Evolutionary conservation across 1,140 invertebrate genomes (phyloP).

Genomic region (Aphis craccivora): DNA sequence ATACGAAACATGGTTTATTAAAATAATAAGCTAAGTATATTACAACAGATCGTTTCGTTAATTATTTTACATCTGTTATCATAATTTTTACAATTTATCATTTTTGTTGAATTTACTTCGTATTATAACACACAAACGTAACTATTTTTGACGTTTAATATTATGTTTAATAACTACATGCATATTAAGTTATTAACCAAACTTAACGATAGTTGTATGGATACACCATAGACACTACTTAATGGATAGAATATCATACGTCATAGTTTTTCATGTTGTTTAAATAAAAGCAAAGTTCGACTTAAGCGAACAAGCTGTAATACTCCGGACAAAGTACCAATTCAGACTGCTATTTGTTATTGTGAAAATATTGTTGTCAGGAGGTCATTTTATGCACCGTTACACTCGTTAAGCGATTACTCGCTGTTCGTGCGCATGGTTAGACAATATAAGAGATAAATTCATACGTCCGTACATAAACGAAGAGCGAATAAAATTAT

Average conservation of each 20-base stretch:
- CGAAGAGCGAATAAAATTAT: conserved; percentile 27
- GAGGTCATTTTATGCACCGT: neutral
- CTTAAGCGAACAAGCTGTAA: neutral
- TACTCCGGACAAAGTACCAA: neutral
- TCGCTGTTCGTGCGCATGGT: neutral
- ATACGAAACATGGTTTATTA: neutral
- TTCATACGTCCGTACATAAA: neutral
- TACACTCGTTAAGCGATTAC: conserved; percentile 40
- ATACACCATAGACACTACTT: neutral
- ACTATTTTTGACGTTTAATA: neutral
- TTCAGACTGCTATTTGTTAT: conserved; percentile 20
- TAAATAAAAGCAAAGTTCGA: conserved; percentile 28
- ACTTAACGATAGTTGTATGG: neutral
- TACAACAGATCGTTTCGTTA: neutral
- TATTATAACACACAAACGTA: neutral
- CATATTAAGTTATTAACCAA: neutral
- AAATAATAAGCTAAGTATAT: neutral
- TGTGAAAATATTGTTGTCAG: neutral
- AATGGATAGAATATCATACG: neutral
- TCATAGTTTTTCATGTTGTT: neutral
- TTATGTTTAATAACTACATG: neutral
- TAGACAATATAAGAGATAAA: neutral
- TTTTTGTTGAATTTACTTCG: neutral
- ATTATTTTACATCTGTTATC: neutral
- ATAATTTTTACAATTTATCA: conserved; percentile 25